Conservation (phyloP, 2,888 invertebrate genomes). For the Epsilonema sp. region DNA sequence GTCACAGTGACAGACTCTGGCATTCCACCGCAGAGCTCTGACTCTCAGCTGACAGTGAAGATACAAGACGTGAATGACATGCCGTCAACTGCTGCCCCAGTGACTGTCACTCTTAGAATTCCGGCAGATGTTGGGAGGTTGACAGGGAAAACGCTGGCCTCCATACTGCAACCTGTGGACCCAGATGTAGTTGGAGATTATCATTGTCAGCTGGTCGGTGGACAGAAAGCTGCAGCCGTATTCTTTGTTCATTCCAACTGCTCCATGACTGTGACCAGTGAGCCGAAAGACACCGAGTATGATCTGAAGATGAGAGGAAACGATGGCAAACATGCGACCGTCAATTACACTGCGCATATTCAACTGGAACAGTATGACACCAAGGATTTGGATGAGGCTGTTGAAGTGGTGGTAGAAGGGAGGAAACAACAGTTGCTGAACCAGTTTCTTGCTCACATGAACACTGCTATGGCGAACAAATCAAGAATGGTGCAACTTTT, state of each 20-base stretch:
- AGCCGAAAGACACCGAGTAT: no score
- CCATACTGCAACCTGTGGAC: no score
- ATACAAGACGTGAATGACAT: conserved; percentile 74
- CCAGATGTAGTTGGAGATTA: conserved; percentile 72
- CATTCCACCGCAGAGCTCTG: conserved; percentile 56
- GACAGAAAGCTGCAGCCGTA: conserved; percentile 55
- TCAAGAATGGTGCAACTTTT: no score
- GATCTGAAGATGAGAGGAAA: conserved; percentile 59
- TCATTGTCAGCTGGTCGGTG: conserved; percentile 50
- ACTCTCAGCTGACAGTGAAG: conserved; percentile 51
- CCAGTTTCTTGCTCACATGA: no score
- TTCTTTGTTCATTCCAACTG: conserved; percentile 37
- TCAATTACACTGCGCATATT: conserved; percentile 62
- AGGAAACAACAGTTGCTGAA: no score
- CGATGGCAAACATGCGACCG: conserved; percentile 68
- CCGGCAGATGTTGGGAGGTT: no score
- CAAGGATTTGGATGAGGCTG: conserved; percentile 44
- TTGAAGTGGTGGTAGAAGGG: not conserved
- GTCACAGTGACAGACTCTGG: conserved; percentile 76
- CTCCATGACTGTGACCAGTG: no score
- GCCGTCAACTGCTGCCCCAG: conserved; percentile 59
- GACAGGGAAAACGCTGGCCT: no score
- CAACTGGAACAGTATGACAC: conserved; percentile 62
- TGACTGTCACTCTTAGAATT: no score
- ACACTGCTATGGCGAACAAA: no score